Base-by-base conservation (phyloP, 2,797 vertebrate genomes). In the Pristis pectinata region DNA sequence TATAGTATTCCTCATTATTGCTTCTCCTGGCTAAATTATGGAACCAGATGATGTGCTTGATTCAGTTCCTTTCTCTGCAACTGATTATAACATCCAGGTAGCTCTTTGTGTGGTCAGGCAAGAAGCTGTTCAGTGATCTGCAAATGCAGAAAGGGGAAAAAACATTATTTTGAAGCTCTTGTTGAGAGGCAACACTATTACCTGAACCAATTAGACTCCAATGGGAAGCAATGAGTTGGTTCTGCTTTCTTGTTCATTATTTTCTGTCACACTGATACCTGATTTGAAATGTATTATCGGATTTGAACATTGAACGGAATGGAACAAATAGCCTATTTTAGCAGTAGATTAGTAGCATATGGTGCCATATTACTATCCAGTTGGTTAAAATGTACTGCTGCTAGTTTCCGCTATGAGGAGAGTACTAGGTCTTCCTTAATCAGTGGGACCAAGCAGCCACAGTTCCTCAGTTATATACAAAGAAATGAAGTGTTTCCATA, bases 261-360 rank as follows among this genome's bases (percentile, higher is more conserved):
- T 97, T 98, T 98, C 97, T 98, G 97, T 97, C 97, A 98, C 97
- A 98, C 97, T 97, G 97, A 97, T 97, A 97, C 97, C 98, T 98
- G 97, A 98, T 98, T 98, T 98, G 97, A 97, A 97, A 98, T 98
- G 98, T 98, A 97, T 97, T 97, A 98, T 98, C 97, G 97, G 97
- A 97, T 97, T 97, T 97, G 97, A 97, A 97, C 97, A 97, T 97
- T 97, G 97, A 97, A 97, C 97, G 97, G 97, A 97, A 97, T 97
- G 97, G 97, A 98, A 98, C 97, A 98, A 98, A 98, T 98, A 97
- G 97, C 97, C 97, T 97, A 97, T 97, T 98, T 97, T 97, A 97
- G 98, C 98, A 98, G 98, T 98, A 97, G 97, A 97, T 97, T 98
- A 98, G 98, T 97, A 97, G 97, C 97, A 97, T 97, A 97, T 97